Percentiles rank a stretch among this genome's conserved stretches.
Conservation (phyloP, 2,113 vertebrate species). For the Pipra filicauda region DNA sequence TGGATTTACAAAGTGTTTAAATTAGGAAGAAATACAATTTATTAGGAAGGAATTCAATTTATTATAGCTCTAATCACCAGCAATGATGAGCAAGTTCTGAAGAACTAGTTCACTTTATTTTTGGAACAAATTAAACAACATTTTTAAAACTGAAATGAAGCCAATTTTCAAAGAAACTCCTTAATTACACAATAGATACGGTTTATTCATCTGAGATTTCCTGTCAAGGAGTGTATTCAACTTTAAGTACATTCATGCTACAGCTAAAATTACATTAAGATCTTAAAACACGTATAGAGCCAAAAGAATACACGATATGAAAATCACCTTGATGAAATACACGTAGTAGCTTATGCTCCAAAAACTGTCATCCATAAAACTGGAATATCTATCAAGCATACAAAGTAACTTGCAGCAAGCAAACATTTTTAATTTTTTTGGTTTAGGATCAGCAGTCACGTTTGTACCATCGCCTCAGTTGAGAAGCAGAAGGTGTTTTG, state of each 20-base stretch:
- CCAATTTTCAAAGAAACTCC: not conserved
- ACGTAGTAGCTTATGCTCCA: not conserved
- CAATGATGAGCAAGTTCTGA: not conserved
- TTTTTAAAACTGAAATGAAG: conserved; percentile 22
- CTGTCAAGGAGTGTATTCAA: not conserved
- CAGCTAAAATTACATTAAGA: not conserved
- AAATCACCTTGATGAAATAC: conserved; percentile 11
- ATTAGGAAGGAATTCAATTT: not conserved
- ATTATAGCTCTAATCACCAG: not conserved
- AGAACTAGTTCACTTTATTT: conserved; percentile 16
- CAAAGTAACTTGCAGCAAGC: not conserved
- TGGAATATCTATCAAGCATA: not conserved
- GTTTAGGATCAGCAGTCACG: not conserved
- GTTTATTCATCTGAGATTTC: not conserved
- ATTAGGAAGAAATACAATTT: not conserved
- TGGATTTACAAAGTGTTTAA: not conserved
- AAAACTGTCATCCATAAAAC: not conserved
- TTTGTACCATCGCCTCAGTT: not conserved
- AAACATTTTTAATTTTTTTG: not conserved
- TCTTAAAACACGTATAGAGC: not conserved
- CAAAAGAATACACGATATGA: not conserved
- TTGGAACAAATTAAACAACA: conserved; percentile 15
- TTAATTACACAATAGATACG: not conserved
- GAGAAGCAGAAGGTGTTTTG: not conserved
- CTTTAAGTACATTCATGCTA: not conserved